Evolutionary conservation across 37 sponge, comb jelly and placozoan genomes (phyloP).

Genomic region (Mnemiopsis leidyi): DNA sequence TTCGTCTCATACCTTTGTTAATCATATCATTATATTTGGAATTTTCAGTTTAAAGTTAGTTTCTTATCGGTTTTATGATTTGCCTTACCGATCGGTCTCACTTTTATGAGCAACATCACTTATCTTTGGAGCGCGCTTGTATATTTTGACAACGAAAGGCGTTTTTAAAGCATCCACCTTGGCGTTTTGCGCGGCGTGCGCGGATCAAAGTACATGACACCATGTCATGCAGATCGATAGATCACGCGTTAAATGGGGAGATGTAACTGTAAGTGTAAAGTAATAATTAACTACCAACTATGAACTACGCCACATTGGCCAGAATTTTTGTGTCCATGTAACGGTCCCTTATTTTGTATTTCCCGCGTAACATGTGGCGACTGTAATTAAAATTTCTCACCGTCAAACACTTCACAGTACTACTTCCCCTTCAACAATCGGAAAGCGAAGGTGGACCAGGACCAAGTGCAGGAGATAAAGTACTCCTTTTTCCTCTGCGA

Average conservation of each 20-base stretch:
- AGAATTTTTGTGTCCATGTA: too few species aligned
- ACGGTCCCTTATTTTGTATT: too few species aligned
- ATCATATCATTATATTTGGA: background rate
- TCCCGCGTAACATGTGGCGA: too few species aligned
- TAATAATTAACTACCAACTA: too few species aligned
- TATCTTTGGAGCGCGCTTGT: background rate
- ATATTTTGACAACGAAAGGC: background rate
- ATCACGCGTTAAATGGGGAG: background rate
- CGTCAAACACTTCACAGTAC: slow-evolving; percentile 21
- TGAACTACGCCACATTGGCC: too few species aligned
- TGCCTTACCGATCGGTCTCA: background rate
- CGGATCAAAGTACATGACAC: too few species aligned
- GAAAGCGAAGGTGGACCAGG: background rate
- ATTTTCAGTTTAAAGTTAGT: background rate
- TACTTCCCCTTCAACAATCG: slow-evolving; percentile 48
- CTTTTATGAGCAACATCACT: background rate
- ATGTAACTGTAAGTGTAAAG: too few species aligned
- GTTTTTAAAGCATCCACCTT: background rate
- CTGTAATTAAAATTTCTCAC: too few species aligned
- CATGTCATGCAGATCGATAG: too few species aligned
- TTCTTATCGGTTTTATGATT: background rate
- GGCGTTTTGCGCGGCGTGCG: background rate
- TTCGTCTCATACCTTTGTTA: too few species aligned
- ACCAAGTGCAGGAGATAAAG: slow-evolving; percentile 39
- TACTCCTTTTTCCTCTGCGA: slow-evolving; percentile 24